Conservation (phyloP, 2,113 vertebrate genomes). For the Lophochroa leadbeateri region DNA sequence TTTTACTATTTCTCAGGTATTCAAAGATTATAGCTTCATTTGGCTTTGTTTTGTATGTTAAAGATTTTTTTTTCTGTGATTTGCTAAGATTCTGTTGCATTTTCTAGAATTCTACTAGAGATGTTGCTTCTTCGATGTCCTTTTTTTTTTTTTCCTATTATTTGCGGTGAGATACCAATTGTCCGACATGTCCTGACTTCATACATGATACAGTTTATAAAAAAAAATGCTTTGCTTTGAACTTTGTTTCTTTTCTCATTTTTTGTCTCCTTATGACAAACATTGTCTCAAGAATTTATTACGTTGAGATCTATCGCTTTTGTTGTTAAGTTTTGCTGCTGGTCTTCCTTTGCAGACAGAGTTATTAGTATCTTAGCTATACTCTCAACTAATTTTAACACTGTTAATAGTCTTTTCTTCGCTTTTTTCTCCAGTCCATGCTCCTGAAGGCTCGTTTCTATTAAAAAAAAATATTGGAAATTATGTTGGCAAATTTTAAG, state of each 20-base stretch:
- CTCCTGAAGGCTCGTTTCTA: not conserved
- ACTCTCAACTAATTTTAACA: not conserved
- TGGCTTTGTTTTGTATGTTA: rapidly evolving
- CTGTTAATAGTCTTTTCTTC: not conserved
- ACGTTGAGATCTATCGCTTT: not conserved
- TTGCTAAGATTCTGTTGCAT: not conserved
- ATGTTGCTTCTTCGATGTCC: not conserved
- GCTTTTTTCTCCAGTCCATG: not conserved
- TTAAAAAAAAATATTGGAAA: not conserved
- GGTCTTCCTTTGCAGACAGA: not conserved
- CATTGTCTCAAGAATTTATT: not conserved
- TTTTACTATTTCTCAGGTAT: not conserved
- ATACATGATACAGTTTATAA: not conserved
- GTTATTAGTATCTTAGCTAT: not conserved
- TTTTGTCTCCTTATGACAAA: not conserved
- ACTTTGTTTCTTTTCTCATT: not conserved
- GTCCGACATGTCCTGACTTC: not conserved
- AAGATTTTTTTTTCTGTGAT: not conserved
- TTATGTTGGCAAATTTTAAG: not conserved
- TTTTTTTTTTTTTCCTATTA: not conserved
- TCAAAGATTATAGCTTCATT: not conserved
- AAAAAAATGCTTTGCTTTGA: not conserved
- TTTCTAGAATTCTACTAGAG: not conserved
- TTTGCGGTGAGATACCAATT: not conserved
- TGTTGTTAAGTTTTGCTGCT: not conserved